These are phyloP conservation scores for Zoanthus sociatus DNA, from an alignment of 92 coral and sea anemone species.

Conservation along the genomic window DNA sequence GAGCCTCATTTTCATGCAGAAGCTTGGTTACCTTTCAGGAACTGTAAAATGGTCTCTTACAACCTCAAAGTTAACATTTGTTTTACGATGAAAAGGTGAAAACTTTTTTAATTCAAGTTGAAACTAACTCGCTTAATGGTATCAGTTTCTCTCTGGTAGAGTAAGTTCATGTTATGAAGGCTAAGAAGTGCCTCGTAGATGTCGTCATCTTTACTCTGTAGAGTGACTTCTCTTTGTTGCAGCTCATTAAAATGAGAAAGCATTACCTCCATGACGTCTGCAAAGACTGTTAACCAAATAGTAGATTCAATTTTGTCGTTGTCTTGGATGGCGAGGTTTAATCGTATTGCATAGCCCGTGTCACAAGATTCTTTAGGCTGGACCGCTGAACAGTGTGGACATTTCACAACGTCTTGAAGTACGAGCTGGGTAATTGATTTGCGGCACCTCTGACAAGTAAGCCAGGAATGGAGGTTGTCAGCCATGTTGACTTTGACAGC, in stretches of 20 bases:
- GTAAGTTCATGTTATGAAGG: conserved; percentile 31
- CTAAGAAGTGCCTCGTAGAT: conserved; percentile 22
- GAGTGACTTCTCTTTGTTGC: conserved; percentile 1
- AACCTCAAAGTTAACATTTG: too few relatives aligned
- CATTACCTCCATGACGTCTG: conserved; percentile 26
- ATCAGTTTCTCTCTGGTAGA: conserved; percentile 26
- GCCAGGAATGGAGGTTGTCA: conserved; percentile 14
- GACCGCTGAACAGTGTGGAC: conserved; percentile 23
- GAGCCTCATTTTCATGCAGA: too few relatives aligned
- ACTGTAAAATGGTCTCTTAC: too few relatives aligned
- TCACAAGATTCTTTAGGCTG: conserved; percentile 16
- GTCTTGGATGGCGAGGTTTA: conserved; percentile 9
- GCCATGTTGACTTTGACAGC: conserved; percentile 26
- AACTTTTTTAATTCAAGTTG: background rate
- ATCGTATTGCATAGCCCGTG: conserved; percentile 9
- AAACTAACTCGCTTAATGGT: conserved; percentile 33
- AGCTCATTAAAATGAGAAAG: conserved; percentile 25
- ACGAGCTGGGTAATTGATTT: conserved; percentile 34
- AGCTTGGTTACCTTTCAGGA: too few relatives aligned
- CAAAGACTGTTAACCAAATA: conserved; percentile 26
- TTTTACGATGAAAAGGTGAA: too few relatives aligned
- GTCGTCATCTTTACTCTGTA: conserved; percentile 39
- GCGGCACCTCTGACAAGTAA: conserved; percentile 30
- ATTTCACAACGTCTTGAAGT: conserved; percentile 8
- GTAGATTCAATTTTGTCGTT: conserved; percentile 4